Base-by-base conservation (phyloP, 2,113 vertebrate genomes). In the Ellobius talpinus region DNA sequence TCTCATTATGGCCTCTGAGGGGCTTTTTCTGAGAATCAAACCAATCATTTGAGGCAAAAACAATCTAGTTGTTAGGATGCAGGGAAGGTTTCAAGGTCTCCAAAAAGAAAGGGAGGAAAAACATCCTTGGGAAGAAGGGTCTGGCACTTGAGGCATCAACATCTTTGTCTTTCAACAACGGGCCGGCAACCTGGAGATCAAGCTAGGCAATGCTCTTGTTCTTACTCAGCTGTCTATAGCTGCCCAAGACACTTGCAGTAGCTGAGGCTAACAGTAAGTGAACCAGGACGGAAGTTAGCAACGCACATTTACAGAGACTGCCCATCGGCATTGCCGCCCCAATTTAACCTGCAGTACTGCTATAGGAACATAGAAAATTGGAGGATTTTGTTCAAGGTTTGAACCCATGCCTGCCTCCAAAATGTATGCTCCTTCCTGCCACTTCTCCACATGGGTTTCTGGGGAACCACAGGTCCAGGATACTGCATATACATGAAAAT, bases 61-160 rank as follows among this genome's bases (percentile, higher is more conserved):
- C 17, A 36, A 65, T 14, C 23, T 1, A 7, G n/a, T 50, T 65
- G 29, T 70, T n/a, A 47, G 58, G 7, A 36, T 39, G 63, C 74
- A 55, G 42, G 1, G 39, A 85, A 91, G 95, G 26, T 17, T 14
- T 72, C 42, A 96, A 91, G 66, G 77, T 77, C 73, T 63, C 81
- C 79, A 55, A 72, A 95, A 95, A 94, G 55, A 65, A 33, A 89
- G 92, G 74, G 85, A 82, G 42, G 70, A 92, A 47, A 90, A 92
- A 42, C 42, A 52, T 19, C 58, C 33, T 16, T 9, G 5, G 7
- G 26, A 72, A 70, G 82, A 45, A 12, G 8, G 26, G n/a, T 55
- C 74, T 55, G 68, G 58, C 16, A 13, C 26, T 0, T 0, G n/a
- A 0, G 21, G 24, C 3, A 5, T 16, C 3, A 50, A 76, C 14